Base-by-base conservation (phyloP, 1,140 invertebrate genomes). In the Vanessa tameamea region DNA sequence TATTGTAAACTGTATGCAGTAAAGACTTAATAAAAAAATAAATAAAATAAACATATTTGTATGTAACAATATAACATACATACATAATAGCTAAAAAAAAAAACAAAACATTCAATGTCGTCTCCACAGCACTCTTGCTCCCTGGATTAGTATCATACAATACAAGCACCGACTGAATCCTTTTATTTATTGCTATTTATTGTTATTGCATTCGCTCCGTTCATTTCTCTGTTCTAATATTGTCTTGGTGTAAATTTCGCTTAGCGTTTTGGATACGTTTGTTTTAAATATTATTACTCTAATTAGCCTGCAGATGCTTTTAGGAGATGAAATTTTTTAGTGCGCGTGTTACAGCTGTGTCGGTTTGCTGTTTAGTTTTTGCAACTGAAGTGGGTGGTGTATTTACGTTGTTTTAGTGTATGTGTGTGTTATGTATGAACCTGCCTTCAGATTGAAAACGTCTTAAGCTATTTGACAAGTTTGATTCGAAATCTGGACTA, bases 171-270 rank as follows among this genome's bases (percentile, higher is more conserved):
- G 89, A 86, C 83, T 87, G 91, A 93, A 93, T 92, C 92, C 93
- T 93, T 93, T 93, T 93, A 93, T 93, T 93, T 93, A 93, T 93
- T 90, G 86, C 90, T 91, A 90, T 92, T 93, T 93, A 93, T 93
- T 93, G 90, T 93, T 93, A 93, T 93, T 92, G 89, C 92, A 93
- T 92, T 88, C 82, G 80, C 86, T 88, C 86, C 57, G 57, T 61
- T 88, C 88, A 91, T 91, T 89, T 86, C 89, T 90, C 89, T 87
- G 81, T 78, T 82, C 87, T 91, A 90, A 91, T 92, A 92, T 90
- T 88, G 88, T 90, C 87, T 90, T 90, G 80, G 81, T 87, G 87
- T 90, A 92, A 89, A 91, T 91, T 87, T 85, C 82, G 84, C 87
- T 90, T 88, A 88, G 78, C 83, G 87, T 87, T 89, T 85, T 71